A percentile compares a stretch with the other conserved stretches of the same genome.
phyloP scores from a whole-genome alignment of 2,888 invertebrate species.

The Heliconius hortense region DNA sequence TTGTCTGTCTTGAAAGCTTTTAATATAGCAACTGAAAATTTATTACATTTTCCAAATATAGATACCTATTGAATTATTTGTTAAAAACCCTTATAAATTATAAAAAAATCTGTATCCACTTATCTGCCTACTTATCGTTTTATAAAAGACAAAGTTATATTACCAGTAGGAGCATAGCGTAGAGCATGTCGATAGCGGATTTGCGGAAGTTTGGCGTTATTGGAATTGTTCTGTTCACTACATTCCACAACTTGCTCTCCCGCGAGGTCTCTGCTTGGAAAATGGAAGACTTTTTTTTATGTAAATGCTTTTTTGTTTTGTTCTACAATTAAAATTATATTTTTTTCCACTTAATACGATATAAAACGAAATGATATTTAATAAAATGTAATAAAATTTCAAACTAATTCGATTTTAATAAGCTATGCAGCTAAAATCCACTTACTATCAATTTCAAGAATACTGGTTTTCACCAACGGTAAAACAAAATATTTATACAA shows the following conservation, averaged over 20 bases:
- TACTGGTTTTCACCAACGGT: background rate
- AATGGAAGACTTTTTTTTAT: conserved; percentile 18
- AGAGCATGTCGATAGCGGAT: conserved; percentile 33
- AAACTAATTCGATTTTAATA: background rate
- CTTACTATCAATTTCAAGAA: background rate
- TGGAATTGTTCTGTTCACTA: conserved; percentile 40
- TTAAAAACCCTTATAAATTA: conserved; percentile 1
- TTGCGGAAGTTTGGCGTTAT: conserved; percentile 45
- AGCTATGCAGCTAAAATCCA: too few relatives aligned
- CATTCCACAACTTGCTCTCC: conserved; percentile 30
- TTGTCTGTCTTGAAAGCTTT: background rate
- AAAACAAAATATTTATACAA: background rate
- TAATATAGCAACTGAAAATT: background rate
- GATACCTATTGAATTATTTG: background rate
- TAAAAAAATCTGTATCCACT: background rate
- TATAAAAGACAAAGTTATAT: conserved; percentile 25
- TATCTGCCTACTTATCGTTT: conserved; percentile 24
- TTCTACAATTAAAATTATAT: background rate
- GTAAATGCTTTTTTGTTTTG: conserved; percentile 7
- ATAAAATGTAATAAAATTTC: too few relatives aligned
- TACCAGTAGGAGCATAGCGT: conserved; percentile 21
- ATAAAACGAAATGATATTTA: too few relatives aligned
- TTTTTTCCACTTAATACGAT: background rate
- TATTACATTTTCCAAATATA: background rate
- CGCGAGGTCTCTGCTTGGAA: conserved; percentile 27